These are phyloP conservation scores for Vicugna pacos DNA, from an alignment of 2,113 vertebrate species.

Conservation along the genomic window DNA sequence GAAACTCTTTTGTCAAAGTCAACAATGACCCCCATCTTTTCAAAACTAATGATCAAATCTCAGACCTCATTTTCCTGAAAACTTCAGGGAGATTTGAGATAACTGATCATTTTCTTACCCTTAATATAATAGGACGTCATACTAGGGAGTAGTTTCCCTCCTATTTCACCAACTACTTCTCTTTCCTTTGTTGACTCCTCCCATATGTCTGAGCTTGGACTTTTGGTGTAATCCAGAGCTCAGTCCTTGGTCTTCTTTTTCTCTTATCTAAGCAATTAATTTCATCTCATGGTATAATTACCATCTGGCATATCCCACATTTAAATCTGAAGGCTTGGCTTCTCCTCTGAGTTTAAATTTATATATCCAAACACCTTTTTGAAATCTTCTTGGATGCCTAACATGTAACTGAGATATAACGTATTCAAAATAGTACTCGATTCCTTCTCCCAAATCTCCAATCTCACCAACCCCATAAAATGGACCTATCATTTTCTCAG, in stretches of 20 bases:
- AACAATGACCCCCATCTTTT: not conserved
- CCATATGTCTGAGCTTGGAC: not conserved
- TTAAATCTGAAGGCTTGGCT: not conserved
- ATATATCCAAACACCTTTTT: not conserved
- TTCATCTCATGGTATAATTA: not conserved
- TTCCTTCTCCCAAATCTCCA: not conserved
- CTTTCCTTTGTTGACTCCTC: not conserved
- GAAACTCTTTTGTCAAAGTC: not conserved
- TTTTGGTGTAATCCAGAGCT: not conserved
- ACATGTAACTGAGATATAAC: not conserved
- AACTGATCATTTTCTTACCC: not conserved
- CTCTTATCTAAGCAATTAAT: not conserved
- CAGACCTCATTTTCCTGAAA: not conserved
- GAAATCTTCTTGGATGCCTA: not conserved
- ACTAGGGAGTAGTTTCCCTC: not conserved
- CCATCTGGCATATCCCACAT: not conserved
- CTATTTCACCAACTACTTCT: not conserved
- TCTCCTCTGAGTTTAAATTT: slow-evolving; percentile 5
- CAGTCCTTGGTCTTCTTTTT: not conserved
- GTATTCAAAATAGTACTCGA: not conserved
- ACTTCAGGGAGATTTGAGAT: not conserved
- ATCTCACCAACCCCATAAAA: not conserved
- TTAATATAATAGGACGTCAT: not conserved
- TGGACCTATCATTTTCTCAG: not conserved
- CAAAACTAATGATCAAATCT: not conserved